Evolutionary conservation across 2,113 vertebrate species (phyloP), one percentile per base, ranked within the genome.

Genomic region (Mesocricetus auratus): DNA sequence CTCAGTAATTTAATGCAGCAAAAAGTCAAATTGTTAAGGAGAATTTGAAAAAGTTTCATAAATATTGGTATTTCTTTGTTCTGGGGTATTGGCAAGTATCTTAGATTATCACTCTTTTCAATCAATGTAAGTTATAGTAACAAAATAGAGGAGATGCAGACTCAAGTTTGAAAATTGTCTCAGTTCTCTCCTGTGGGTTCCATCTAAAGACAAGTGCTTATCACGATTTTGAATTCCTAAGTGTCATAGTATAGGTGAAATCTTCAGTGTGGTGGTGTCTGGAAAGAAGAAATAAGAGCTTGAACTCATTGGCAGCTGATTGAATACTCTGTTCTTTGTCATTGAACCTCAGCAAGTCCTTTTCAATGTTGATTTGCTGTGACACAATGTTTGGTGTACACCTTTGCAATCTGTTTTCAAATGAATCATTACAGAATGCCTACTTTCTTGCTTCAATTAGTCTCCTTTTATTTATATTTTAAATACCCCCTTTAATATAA

Each of bases 361-460:
- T 78, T 29, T 87, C 21, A 64, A 11, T 64, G 15, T 58, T 92
- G 66, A 7, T 74, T 97, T 92, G 29, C 26, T 85, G 6, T 89
- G 73, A 56, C 39, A 68, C 58, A 71, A 42, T 39, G 1, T 81
- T 92, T 94, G 22, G 24, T 75, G 50, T 39, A 62, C 45, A 68
- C 7, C 21, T 58, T 79, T 86, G 77, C 58, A 94, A 89, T 17
- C 29, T 62, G 53, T 94, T 86, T 95, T 53, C 75, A 81, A 89
- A 45, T 75, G 4, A 53, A 71, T 62, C 13, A 50, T 45, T 56
- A 45, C 31, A 31, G 50, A 77, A 62, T 64, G 56, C 36, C 60
- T 93, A 53, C 71, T 78, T 92, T 95, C 8, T 89, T n/a, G n/a
- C 11, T 83, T 91, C 56, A 58, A 24, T 22, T 53, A 53, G 71